Evolutionary conservation across 2,888 invertebrate genomes (phyloP), one percentile per base, ranked within the genome.

Genomic region (Pseudolycoriella hygida): DNA sequence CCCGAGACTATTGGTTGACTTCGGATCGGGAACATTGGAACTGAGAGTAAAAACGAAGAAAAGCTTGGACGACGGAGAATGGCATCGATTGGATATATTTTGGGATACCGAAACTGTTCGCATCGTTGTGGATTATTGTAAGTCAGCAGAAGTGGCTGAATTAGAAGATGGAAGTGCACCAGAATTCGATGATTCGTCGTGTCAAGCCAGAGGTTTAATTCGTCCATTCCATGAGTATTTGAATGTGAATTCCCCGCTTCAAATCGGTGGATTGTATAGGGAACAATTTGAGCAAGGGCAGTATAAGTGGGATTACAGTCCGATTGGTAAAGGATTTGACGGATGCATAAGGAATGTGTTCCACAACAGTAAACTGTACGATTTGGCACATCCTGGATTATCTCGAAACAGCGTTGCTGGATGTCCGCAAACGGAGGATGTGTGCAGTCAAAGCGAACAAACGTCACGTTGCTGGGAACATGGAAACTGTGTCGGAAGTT

Each of bases 61-160:
- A 60, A 79, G 82, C 0, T 68, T 94, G 49, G 88, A 92, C 59
- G 97, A 99, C 60, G 97, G 96, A 4, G 87, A 90, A 62, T 98
- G 98, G 97, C 98, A 99, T 66, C 76, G 90, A 47, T 70, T 98
- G 47, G 96, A 96, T 60, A 77, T 99, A 52, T 92, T 92, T 61
- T 94, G 93, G 88, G 83, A 88, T 54, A 88, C 89, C 3, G 93
- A 94, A 74, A 82, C 78, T 56, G 86, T 94, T 1, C 76, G 87
- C 54, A 79, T 96, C 74, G 83, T 93, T 3, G 86, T 96, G 11
- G 96, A 96, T 63, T 86, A 77, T 55, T 96, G 96, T 62, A 86
- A 83, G 60, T 85, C 87, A 1, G 89, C 89, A 1, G 81, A 85
- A 55, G 80, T 89, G 45, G 79, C 83, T 52, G 89, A 89, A 67